Percentiles rank a stretch among this genome's conserved stretches.
Evolutionary conservation across 1,140 invertebrate genomes (phyloP).

Genomic region (Leptonema lineaticorne): DNA sequence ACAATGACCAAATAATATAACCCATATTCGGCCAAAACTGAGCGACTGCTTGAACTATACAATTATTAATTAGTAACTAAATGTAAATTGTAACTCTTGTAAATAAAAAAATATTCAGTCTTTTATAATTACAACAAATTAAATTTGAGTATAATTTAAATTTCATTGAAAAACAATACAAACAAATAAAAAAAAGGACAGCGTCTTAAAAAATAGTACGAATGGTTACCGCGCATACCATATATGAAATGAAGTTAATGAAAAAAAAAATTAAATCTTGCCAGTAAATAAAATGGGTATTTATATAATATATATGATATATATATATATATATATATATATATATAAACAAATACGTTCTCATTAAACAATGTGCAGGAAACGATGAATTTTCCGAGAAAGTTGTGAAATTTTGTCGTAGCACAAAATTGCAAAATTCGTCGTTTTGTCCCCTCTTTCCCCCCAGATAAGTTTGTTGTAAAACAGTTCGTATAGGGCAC

Average conservation of each 20-base stretch:
- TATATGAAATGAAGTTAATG: background rate
- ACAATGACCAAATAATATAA: background rate
- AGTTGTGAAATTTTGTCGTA: background rate
- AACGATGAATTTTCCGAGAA: background rate
- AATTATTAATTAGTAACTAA: background rate
- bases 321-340: no score
- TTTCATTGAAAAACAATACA: background rate
- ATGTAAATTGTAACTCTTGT: background rate
- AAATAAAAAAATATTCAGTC: background rate
- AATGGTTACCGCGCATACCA: background rate
- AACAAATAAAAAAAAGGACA: background rate
- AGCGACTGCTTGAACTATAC: background rate
- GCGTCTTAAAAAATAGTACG: background rate
- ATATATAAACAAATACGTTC: background rate
- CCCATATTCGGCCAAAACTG: background rate
- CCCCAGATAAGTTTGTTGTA: constrained; percentile 20
- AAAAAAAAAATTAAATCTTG: background rate
- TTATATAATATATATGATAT: no score
- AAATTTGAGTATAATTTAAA: no score
- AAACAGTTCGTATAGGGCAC: constrained; percentile 15
- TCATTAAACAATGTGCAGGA: background rate
- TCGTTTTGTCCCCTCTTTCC: background rate
- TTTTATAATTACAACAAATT: background rate
- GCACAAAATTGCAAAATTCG: constrained; percentile 4
- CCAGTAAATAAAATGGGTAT: no score